Conservation (phyloP, 1,140 invertebrate species). For the Alviniconcha marisindica region DNA sequence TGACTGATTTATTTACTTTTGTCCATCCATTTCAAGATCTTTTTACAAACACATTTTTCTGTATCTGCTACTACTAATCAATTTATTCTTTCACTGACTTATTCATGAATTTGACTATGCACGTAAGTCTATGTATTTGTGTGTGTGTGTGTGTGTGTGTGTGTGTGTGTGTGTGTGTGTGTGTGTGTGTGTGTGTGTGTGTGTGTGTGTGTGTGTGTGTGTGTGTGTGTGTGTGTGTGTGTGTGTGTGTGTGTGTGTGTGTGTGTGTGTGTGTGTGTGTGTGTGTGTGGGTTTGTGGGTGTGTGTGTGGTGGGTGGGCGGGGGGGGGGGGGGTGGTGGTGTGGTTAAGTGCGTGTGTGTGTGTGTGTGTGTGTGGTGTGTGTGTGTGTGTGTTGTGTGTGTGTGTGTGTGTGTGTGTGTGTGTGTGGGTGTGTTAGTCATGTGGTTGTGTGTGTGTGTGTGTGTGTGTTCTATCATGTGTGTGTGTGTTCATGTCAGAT, state of each 20-base stretch:
- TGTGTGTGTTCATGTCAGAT: background rate
- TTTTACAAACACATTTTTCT: too few species aligned
- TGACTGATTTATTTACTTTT: too few species aligned
- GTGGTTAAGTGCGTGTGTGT: too few species aligned
- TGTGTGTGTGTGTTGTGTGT: too few species aligned
- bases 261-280: background rate
- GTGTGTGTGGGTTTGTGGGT: background rate
- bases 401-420: too few species aligned
- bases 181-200: constrained; percentile 11
- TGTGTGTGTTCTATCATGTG: background rate
- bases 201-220: constrained; percentile 16
- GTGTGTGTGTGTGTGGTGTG: too few species aligned
- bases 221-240: background rate
- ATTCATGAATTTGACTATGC: too few species aligned
- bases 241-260: background rate
- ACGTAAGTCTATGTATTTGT: background rate
- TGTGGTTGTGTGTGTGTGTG: constrained; percentile 5
- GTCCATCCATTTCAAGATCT: too few species aligned
- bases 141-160: constrained; percentile 14
- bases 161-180: constrained; percentile 10
- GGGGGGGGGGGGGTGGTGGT: too few species aligned
- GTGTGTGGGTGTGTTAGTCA: too few species aligned
- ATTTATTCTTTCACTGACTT: too few species aligned
- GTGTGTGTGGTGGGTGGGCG: constrained; percentile 10
- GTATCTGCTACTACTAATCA: too few species aligned